phyloP scores from a whole-genome alignment of 2,113 vertebrate species.

The Oncorhynchus gorbuscha region DNA sequence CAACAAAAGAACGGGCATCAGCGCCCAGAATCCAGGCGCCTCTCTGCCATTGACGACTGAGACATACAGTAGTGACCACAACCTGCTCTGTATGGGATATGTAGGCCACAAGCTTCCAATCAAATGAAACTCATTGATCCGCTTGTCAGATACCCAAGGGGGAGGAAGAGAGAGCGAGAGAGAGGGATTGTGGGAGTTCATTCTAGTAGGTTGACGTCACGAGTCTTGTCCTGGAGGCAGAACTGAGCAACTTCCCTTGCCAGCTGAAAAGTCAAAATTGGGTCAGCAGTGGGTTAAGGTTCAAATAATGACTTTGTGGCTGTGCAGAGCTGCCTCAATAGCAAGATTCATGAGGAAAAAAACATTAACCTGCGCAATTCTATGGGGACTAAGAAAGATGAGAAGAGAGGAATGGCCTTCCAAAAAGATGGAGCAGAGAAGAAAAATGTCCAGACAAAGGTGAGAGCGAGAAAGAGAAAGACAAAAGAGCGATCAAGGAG shows the following conservation, averaged over 20 bases:
- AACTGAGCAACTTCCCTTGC: no score
- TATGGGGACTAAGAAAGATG: constrained; percentile 36
- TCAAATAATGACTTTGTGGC: no score
- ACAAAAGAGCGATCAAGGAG: constrained; percentile 8
- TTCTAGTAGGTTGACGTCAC: no score
- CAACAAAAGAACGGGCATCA: constrained; percentile 53
- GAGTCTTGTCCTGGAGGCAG: no score
- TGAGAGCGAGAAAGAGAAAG: constrained; percentile 1
- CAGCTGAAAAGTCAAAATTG: no score
- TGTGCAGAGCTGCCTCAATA: no score
- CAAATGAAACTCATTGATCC: constrained; percentile 62
- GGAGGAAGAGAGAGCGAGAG: not conserved
- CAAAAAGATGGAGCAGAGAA: not conserved
- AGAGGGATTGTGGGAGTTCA: constrained; percentile 3
- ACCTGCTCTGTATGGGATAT: not conserved
- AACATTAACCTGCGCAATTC: no score
- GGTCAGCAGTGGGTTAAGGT: no score
- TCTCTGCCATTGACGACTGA: not conserved
- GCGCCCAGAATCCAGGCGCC: constrained; percentile 25
- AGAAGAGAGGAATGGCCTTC: not conserved
- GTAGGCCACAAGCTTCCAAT: constrained; percentile 20
- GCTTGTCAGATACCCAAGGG: constrained; percentile 43
- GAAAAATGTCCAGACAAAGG: not conserved
- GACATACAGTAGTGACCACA: constrained; percentile 20
- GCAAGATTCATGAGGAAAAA: no score